These are phyloP conservation scores for Aix galericulata DNA, from an alignment of 2,113 vertebrate species.

Conservation along the genomic window DNA sequence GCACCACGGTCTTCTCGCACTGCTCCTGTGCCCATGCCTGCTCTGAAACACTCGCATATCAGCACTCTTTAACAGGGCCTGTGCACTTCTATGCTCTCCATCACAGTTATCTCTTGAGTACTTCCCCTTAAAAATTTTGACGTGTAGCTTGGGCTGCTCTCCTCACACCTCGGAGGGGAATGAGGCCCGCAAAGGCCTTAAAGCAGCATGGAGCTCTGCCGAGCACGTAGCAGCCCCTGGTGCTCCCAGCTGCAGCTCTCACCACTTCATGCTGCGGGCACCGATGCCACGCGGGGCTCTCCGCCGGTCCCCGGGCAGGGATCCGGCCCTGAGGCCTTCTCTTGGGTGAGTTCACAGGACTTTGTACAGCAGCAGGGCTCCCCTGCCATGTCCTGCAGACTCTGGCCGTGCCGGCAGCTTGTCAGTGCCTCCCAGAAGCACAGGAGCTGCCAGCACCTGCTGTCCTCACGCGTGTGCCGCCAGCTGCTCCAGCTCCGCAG, in stretches of 20 bases:
- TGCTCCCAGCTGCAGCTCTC: not conserved
- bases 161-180: not conserved
- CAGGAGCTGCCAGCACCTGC: not conserved
- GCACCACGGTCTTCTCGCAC: not conserved
- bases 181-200: not conserved
- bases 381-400: no score
- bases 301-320: no score
- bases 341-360: no score
- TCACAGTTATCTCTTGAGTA: accelerated
- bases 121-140: not conserved
- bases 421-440: no score
- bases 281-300: no score
- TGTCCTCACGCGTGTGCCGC: accelerated
- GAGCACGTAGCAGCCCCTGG: accelerated
- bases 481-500: not conserved
- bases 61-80: not conserved
- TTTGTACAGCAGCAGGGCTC: no score
- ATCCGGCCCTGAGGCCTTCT: no score
- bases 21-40: not conserved
- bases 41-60: not conserved
- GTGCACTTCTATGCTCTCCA: accelerated
- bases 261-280: not conserved
- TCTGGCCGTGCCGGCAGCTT: no score
- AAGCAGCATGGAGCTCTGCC: not conserved
- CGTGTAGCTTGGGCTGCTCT: not conserved